Conservation (phyloP, 1,140 invertebrate species). For the Anoplolepis gracilipes region DNA sequence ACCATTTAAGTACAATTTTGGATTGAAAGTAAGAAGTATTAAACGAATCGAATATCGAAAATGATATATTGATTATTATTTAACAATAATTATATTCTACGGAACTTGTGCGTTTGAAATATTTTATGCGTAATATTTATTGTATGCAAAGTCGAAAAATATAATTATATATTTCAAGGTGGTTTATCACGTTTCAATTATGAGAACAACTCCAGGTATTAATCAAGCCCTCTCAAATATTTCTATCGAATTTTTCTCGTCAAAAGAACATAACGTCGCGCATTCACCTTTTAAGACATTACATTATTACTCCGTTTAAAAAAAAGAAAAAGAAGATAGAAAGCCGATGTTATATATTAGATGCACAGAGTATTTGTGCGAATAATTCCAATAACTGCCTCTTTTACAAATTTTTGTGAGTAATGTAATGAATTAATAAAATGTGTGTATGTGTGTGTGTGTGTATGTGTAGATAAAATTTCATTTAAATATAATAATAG, state of each 20-base stretch:
- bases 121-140: too few relatives aligned
- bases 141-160: too few relatives aligned
- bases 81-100: too few relatives aligned
- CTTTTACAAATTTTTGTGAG: not conserved
- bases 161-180: too few relatives aligned
- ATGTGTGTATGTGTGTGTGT: too few relatives aligned
- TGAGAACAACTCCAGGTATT: not conserved
- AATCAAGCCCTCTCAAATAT: conserved; percentile 35
- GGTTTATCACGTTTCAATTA: too few relatives aligned
- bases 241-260: conserved; percentile 31
- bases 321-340: conserved; percentile 11
- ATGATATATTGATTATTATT: too few relatives aligned
- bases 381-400: conserved; percentile 11
- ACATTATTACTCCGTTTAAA: not conserved
- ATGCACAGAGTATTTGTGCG: not conserved
- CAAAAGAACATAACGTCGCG: conserved; percentile 21
- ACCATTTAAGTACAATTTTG: too few relatives aligned
- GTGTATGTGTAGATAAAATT: too few relatives aligned
- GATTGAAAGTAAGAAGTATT: too few relatives aligned
- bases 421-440: not conserved
- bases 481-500: not conserved
- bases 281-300: conserved; percentile 25
- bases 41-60: too few relatives aligned
- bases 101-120: too few relatives aligned
- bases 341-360: not conserved